Conservation (phyloP, 2,797 vertebrate species). For the Eulemur mongoz region DNA sequence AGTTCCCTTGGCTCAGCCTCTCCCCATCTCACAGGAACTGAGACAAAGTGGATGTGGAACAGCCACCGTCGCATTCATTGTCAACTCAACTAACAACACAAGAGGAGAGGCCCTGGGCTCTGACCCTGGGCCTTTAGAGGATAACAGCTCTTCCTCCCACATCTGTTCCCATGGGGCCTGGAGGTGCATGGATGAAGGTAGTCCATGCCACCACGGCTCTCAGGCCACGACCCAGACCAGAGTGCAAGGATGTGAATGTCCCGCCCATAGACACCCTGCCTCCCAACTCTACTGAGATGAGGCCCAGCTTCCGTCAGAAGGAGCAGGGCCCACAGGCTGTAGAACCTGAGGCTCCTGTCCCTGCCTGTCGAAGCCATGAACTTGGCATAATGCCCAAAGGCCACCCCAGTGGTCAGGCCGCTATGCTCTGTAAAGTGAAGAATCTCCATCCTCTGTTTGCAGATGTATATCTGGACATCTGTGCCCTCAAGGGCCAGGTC, state of each 20-base stretch:
- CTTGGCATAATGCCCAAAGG: conserved; percentile 96
- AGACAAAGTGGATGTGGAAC: neutral
- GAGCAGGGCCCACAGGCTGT: conserved; percentile 90
- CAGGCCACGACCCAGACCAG: conserved; percentile 35
- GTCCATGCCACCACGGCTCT: neutral
- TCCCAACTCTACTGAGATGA: conserved; percentile 40
- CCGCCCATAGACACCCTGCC: neutral
- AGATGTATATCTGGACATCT: conserved; percentile 97
- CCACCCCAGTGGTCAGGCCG: conserved; percentile 95
- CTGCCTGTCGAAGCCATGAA: conserved; percentile 97
- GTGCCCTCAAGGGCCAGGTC: conserved; percentile 96
- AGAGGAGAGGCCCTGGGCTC: neutral
- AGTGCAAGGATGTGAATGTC: conserved; percentile 65
- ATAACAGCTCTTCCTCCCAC: neutral
- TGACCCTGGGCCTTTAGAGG: neutral
- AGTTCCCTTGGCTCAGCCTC: conserved; percentile 44
- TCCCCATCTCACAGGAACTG: neutral
- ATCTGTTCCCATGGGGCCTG: neutral
- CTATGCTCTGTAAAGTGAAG: conserved; percentile 98
- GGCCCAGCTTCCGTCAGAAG: neutral
- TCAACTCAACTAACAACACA: neutral
- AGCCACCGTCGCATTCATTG: neutral
- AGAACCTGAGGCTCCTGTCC: conserved; percentile 98
- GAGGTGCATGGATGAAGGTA: neutral
- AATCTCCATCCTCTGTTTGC: conserved; percentile 98